Evolutionary conservation across 1,140 invertebrate genomes (phyloP), one percentile per base, ranked within the genome.

Genomic region (Pogonognathellus flavescens): DNA sequence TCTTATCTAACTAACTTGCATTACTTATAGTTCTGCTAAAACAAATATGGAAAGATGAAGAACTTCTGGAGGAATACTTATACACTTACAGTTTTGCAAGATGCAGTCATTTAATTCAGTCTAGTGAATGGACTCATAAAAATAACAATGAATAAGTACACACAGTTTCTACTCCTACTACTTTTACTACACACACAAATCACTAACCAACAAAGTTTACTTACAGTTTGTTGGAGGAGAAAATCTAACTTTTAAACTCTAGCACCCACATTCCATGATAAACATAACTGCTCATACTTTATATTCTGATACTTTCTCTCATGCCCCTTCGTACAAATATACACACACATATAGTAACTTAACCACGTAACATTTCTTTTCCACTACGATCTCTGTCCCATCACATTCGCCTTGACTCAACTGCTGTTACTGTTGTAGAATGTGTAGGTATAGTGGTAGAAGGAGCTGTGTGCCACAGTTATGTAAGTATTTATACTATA

Each of bases 331-430:
- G 52, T 57, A 31, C 52, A 52, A 80, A 80, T 80, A n/a, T 18
- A 52, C 72, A 50, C 16, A 80, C 41, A 18, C 8, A n/a, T 20
- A 59, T 59, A 16, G 18, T 59, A 14, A 18, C 14, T 59, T 49
- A 50, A 80, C 72, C 49, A 53, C 25, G 25, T 50, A 76, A 76
- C 25, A 76, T 76, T 76, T 76, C 70, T 76, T 66, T 76, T 16
- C 41, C 66, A 25, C 25, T 49, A 25, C 41, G 6, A 49, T n/a
- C 22, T 70, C 70, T 76, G 16, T 50, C 41, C 31, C 70, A 76
- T 76, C 70, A 49, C 70, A 18, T 76, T 41, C 31, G 31, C 31
- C 31, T 41, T 41, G 31, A 41, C 31, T 41, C 31, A 41, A 11
- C 22, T 11, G 6, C 9, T 25, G 8, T 10, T 14, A 13, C 60